These are phyloP conservation scores for Acromyrmex charruanus DNA, from an alignment of 1,140 invertebrate genomes.

Conservation along the genomic window DNA sequence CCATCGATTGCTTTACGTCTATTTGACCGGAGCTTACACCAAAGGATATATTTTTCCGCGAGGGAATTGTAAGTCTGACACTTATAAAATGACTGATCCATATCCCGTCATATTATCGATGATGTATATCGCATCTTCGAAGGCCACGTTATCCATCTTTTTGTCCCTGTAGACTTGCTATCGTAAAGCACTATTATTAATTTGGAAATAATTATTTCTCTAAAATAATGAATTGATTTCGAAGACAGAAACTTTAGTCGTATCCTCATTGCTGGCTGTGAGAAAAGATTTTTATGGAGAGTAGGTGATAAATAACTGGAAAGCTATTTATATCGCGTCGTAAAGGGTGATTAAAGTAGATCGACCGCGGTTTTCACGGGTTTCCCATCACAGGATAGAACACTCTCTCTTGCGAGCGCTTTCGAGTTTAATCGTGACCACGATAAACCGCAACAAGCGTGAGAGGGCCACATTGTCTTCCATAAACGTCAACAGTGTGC, in stretches of 20 bases:
- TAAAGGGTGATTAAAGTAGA: slow-evolving; percentile 66
- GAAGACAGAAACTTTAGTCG: not conserved
- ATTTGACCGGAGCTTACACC: not conserved
- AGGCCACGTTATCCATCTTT: not conserved
- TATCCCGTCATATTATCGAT: slow-evolving; percentile 31
- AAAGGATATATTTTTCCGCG: slow-evolving; percentile 1
- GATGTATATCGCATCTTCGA: slow-evolving; percentile 9
- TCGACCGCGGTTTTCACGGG: slow-evolving; percentile 48
- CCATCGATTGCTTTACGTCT: not conserved
- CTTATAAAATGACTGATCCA: slow-evolving; percentile 29
- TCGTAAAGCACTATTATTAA: not conserved
- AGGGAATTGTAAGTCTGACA: slow-evolving; percentile 19
- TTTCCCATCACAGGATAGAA: slow-evolving; percentile 36
- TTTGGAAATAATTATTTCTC: not conserved
- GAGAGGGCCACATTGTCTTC: slow-evolving; percentile 1
- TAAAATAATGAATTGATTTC: slow-evolving; percentile 5
- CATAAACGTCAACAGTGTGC: slow-evolving; percentile 37
- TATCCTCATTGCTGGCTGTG: not conserved
- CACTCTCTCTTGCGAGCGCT: slow-evolving; percentile 21
- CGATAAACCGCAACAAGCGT: not conserved
- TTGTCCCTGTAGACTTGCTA: not conserved
- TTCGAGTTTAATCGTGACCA: slow-evolving; percentile 5
- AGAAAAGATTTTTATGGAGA: slow-evolving; percentile 38
- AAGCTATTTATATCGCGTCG: slow-evolving; percentile 58
- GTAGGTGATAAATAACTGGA: slow-evolving; percentile 54